These are phyloP conservation scores for Microtus oregoni DNA, from an alignment of 2,113 vertebrate species.

Conservation along the genomic window DNA sequence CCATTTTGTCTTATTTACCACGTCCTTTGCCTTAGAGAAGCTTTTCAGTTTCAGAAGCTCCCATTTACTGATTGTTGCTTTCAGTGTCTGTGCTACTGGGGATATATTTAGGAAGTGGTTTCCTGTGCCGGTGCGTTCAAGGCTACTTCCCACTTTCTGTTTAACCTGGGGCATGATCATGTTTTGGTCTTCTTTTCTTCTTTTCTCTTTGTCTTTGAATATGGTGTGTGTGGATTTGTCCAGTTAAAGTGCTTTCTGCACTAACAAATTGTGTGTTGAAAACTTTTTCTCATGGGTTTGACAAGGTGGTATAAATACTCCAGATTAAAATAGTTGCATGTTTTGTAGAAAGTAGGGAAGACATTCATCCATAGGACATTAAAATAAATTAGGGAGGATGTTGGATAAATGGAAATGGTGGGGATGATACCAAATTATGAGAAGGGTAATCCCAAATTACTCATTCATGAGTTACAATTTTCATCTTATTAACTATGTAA, in stretches of 20 bases:
- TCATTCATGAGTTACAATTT: background rate
- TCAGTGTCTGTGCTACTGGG: too few species aligned
- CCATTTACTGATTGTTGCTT: too few species aligned
- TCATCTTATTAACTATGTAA: constrained; percentile 16
- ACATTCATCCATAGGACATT: background rate
- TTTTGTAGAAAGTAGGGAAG: background rate
- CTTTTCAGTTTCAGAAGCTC: too few species aligned
- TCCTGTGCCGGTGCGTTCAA: too few species aligned
- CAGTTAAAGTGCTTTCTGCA: background rate
- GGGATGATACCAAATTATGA: background rate
- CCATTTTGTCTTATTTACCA: too few species aligned
- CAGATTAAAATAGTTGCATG: background rate
- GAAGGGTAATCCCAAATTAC: background rate
- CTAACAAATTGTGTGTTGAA: constrained; percentile 35
- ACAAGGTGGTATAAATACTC: constrained; percentile 27
- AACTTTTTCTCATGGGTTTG: constrained; percentile 5
- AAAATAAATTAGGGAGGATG: background rate
- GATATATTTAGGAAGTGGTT: too few species aligned
- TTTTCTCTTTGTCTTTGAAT: background rate
- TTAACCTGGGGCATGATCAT: background rate
- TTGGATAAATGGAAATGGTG: background rate
- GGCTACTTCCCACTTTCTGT: too few species aligned
- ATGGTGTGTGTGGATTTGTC: constrained; percentile 21
- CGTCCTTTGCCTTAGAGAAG: too few species aligned
- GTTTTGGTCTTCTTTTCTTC: background rate